A percentile compares a stretch with the other conserved stretches of the same genome.
phyloP scores from a whole-genome alignment of 2,797 vertebrate genomes.

The Molossus alvarezi region DNA sequence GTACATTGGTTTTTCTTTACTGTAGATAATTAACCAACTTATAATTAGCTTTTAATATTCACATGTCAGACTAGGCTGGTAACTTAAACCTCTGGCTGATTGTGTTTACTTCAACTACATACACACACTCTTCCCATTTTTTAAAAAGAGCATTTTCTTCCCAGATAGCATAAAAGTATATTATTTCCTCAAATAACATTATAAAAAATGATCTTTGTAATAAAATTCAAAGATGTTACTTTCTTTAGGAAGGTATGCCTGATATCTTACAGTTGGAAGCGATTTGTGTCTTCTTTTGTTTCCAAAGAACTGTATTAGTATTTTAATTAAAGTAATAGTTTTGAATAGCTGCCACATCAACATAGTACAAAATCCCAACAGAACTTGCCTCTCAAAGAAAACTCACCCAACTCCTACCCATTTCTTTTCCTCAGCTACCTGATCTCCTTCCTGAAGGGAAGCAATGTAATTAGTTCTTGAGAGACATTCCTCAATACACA shows the following conservation, averaged over 20 bases:
- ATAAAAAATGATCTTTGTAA: slow-evolving; percentile 29
- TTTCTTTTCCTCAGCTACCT: neutral
- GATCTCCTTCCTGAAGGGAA: neutral
- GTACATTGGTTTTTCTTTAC: neutral
- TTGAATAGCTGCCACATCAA: neutral
- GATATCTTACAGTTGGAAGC: slow-evolving; percentile 6
- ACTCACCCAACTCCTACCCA: neutral
- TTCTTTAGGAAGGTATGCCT: neutral
- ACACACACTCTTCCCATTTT: neutral
- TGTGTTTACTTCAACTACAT: neutral
- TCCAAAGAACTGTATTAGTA: neutral
- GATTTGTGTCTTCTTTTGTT: neutral
- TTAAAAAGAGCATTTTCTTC: neutral
- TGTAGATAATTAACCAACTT: neutral
- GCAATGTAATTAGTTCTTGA: neutral
- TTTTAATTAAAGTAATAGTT: slow-evolving; percentile 4
- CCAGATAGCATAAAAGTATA: neutral
- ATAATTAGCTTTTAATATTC: slow-evolving; percentile 45
- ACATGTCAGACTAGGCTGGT: neutral
- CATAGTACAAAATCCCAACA: neutral
- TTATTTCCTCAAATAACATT: slow-evolving; percentile 9
- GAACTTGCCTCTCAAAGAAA: neutral
- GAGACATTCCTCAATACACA: neutral
- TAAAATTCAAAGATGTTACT: neutral
- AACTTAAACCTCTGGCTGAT: neutral